Percentiles rank a stretch among this genome's conserved stretches.
Conservation (phyloP, 1,140 invertebrate genomes). For the Megathymus violae region DNA sequence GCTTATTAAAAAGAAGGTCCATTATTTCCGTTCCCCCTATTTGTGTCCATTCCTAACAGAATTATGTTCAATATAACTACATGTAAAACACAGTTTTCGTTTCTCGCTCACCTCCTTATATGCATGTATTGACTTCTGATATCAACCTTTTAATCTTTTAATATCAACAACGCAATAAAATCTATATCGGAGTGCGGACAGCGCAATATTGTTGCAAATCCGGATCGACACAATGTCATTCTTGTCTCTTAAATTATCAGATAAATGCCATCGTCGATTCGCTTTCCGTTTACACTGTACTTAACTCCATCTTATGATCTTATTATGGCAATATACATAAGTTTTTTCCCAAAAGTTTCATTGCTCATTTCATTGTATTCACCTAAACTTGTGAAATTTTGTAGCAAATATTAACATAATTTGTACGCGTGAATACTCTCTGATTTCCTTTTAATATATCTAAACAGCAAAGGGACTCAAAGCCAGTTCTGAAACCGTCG, state of each 20-base stretch:
- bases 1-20: too few species aligned
- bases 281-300: slow-evolving; percentile 28
- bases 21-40: too few species aligned
- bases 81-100: too few species aligned
- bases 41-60: too few species aligned
- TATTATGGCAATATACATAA: background rate
- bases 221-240: slow-evolving; percentile 47
- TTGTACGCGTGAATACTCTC: too few species aligned
- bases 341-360: too few species aligned
- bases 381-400: too few species aligned
- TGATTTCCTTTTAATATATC: too few species aligned
- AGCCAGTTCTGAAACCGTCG: too few species aligned
- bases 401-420: background rate
- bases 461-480: too few species aligned
- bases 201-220: slow-evolving; percentile 53
- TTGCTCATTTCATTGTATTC: too few species aligned
- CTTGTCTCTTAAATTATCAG: slow-evolving; percentile 60
- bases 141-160: slow-evolving; percentile 41
- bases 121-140: slow-evolving; percentile 32
- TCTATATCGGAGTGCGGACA: slow-evolving; percentile 40
- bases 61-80: too few species aligned
- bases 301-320: background rate
- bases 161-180: slow-evolving; percentile 53
- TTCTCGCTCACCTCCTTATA: slow-evolving; percentile 14
- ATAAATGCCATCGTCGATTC: slow-evolving; percentile 46